phyloP scores from a whole-genome alignment of 2,113 vertebrate species.

The Clarias magur region DNA sequence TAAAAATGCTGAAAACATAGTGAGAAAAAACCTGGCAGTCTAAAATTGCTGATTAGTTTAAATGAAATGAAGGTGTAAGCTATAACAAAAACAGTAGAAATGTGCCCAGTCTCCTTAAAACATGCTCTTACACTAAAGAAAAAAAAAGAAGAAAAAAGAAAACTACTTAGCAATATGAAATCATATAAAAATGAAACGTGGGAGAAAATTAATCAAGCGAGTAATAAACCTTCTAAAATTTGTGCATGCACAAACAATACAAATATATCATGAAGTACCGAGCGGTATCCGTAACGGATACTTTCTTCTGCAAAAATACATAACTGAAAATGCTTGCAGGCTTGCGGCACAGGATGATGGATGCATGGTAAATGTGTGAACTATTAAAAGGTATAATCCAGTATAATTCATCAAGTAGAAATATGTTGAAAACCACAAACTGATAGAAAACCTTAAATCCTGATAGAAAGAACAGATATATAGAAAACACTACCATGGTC shows the following conservation, averaged over 20 bases:
- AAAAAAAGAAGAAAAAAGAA: neutral
- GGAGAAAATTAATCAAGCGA: slow-evolving; percentile 5
- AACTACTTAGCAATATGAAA: slow-evolving; percentile 33
- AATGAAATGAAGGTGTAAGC: slow-evolving; percentile 31
- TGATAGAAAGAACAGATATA: neutral
- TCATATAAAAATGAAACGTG: neutral
- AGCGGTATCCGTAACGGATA: neutral
- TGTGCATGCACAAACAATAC: slow-evolving; percentile 15
- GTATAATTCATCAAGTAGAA: neutral
- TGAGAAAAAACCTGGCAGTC: neutral
- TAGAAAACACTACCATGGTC: neutral
- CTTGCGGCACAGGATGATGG: neutral
- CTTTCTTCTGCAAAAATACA: slow-evolving; percentile 10
- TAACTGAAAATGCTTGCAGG: slow-evolving; percentile 15
- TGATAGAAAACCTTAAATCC: neutral
- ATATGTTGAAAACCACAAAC: neutral
- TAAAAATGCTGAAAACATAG: neutral
- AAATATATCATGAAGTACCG: neutral
- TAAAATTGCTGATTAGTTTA: slow-evolving; percentile 24
- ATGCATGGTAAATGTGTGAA: neutral
- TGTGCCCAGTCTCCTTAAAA: slow-evolving; percentile 31
- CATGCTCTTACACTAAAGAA: slow-evolving; percentile 15
- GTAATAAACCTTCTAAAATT: slow-evolving; percentile 5
- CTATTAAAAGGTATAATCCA: neutral
- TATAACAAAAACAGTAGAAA: slow-evolving; percentile 36